A percentile compares a stretch with the other conserved stretches of the same genome.
Conservation (phyloP, 2,888 invertebrate species). For the Philaethria dido region DNA sequence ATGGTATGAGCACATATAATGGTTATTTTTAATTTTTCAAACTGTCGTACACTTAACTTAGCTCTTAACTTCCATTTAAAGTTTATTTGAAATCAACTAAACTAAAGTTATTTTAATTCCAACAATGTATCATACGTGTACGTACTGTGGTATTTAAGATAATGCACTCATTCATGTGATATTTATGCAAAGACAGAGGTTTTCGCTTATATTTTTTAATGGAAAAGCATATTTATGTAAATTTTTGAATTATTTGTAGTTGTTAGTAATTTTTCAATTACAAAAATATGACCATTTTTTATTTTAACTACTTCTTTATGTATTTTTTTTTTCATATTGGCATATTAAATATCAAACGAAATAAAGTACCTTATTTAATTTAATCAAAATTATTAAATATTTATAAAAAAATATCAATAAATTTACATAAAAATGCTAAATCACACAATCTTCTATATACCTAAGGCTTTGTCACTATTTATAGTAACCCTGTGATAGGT, state of each 20-base stretch:
- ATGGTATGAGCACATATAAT: too few species aligned
- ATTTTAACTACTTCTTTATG: too few species aligned
- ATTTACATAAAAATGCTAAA: conserved; percentile 37
- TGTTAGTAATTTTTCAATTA: too few species aligned
- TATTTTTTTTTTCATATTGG: not conserved
- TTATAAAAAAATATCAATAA: not conserved
- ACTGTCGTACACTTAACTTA: not conserved
- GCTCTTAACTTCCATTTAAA: not conserved
- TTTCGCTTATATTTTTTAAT: conserved; percentile 42
- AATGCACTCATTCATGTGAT: conserved; percentile 79
- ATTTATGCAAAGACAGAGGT: conserved; percentile 52
- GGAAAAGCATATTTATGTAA: conserved; percentile 19
- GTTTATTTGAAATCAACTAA: conserved; percentile 34
- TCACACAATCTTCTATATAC: conserved; percentile 35
- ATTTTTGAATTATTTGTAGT: not conserved
- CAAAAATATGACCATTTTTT: too few species aligned
- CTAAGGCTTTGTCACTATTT: conserved; percentile 44
- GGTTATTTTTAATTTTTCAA: not conserved
- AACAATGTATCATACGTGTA: conserved; percentile 9
- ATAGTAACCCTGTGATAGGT: conserved; percentile 67
- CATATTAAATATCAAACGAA: too few species aligned
- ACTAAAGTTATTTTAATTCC: conserved; percentile 44
- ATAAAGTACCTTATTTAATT: not conserved
- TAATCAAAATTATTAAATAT: not conserved
- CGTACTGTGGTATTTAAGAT: conserved; percentile 41